A percentile compares a stretch with the other conserved stretches of the same genome.
Evolutionary conservation across 2,888 invertebrate species (phyloP).

Genomic region (Mayetiola destructor): DNA sequence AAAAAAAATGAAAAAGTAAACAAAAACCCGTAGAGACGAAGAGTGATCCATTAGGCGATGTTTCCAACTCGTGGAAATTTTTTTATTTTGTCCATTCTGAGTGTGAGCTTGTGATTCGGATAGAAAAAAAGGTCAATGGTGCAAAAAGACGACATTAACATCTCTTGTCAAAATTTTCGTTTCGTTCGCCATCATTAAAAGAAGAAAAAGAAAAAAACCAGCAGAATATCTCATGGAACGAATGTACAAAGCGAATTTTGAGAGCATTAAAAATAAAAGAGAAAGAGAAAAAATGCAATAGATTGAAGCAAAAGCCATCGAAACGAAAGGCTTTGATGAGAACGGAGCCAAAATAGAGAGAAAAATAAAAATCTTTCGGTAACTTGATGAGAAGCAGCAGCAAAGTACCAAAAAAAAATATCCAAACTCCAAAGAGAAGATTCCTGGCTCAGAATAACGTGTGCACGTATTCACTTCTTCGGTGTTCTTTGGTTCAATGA

Average conservation of each 20-base stretch:
- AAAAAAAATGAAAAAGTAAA: background rate
- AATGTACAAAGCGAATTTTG: too few species aligned
- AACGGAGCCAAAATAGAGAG: background rate
- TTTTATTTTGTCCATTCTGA: background rate
- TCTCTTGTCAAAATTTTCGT: background rate
- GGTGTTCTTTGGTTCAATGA: too few species aligned
- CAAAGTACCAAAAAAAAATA: too few species aligned
- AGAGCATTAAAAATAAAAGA: conserved; percentile 3
- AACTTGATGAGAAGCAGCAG: too few species aligned
- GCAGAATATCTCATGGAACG: background rate
- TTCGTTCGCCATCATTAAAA: background rate
- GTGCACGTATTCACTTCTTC: too few species aligned
- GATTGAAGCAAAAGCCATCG: too few species aligned
- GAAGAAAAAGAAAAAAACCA: background rate
- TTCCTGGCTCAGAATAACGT: too few species aligned
- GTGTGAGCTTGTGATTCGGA: background rate
- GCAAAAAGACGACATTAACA: background rate
- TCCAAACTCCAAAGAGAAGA: too few species aligned
- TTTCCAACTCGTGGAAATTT: background rate
- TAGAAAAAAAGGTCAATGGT: background rate
- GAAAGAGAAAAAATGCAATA: too few species aligned
- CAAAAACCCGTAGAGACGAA: background rate
- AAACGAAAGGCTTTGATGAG: background rate
- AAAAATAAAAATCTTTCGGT: background rate
- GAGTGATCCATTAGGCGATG: background rate